phyloP scores from a whole-genome alignment of 2,113 vertebrate species.

The Boleophthalmus pectinirostris region DNA sequence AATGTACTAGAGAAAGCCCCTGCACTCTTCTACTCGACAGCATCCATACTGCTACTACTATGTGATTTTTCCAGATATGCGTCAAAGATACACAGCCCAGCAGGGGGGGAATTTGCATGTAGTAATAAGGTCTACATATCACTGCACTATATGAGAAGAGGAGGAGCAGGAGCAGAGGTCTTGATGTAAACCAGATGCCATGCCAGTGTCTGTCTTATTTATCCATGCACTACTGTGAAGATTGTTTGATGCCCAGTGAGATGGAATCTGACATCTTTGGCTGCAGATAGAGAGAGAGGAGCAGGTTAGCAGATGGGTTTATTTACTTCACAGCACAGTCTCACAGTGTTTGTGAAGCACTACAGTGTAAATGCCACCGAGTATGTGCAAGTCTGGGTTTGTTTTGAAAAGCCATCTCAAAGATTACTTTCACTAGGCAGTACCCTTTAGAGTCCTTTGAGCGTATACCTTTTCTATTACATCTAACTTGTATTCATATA shows the following conservation, averaged over 20 bases:
- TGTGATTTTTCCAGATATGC: conserved; percentile 17
- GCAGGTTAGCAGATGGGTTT: conserved; percentile 52
- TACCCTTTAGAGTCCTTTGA: not conserved
- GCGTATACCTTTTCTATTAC: not conserved
- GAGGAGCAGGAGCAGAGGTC: conserved; percentile 24
- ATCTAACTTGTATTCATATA: not conserved
- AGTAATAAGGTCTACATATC: conserved; percentile 62
- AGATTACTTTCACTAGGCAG: conserved; percentile 20
- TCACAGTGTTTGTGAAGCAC: conserved; percentile 37
- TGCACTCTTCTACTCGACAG: not conserved
- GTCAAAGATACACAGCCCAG: conserved; percentile 32
- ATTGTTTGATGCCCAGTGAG: conserved; percentile 54
- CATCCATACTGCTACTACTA: not conserved
- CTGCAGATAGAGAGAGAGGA: conserved; percentile 15
- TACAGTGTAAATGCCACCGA: conserved; percentile 31
- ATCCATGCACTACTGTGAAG: conserved; percentile 32
- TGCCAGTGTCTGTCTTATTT: conserved; percentile 39
- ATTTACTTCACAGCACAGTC: conserved; percentile 51
- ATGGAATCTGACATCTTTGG: conserved; percentile 55
- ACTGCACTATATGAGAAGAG: conserved; percentile 43
- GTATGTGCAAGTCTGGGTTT: conserved; percentile 22
- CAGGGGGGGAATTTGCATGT: conserved; percentile 69
- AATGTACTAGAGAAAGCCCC: conserved; percentile 3
- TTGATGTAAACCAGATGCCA: conserved; percentile 36
- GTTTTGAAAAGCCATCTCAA: conserved; percentile 5